Conservation (phyloP, 35 echinoderm and acorn worm species). For the Lytechinus variegatus region DNA sequence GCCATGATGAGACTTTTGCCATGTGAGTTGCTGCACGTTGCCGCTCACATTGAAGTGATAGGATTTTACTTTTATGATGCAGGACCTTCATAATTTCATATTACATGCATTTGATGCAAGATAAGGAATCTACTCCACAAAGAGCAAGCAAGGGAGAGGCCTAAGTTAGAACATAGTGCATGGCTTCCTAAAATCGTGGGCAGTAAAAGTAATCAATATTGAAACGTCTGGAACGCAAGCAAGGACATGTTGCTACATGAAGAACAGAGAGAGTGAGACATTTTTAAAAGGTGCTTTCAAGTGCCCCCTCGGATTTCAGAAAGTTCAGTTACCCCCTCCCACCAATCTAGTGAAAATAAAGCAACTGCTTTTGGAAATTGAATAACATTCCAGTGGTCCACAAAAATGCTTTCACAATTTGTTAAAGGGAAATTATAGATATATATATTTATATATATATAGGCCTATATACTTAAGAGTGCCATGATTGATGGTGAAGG, state of each 20-base stretch:
- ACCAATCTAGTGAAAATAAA: background rate
- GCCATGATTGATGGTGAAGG: no score
- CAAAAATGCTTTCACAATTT: no score
- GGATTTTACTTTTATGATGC: background rate
- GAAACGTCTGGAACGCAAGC: background rate
- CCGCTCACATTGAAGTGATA: background rate
- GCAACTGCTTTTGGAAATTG: background rate
- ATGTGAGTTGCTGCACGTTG: background rate
- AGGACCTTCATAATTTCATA: background rate
- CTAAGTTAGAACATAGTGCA: background rate
- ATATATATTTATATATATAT: no score
- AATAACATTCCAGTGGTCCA: background rate
- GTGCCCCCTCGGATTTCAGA: background rate
- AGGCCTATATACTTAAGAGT: no score
- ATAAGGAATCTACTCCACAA: background rate
- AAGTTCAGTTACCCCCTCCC: background rate
- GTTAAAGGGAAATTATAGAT: no score
- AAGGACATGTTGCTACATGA: background rate
- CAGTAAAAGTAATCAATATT: background rate
- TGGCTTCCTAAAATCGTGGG: background rate
- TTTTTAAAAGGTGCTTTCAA: background rate
- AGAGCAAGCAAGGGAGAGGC: background rate
- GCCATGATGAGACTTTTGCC: background rate
- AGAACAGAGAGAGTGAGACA: background rate
- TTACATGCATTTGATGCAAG: background rate